A percentile compares a stretch with the other conserved stretches of the same genome.
phyloP scores from a whole-genome alignment of 92 coral and sea anemone species.

The Porites evermanni region DNA sequence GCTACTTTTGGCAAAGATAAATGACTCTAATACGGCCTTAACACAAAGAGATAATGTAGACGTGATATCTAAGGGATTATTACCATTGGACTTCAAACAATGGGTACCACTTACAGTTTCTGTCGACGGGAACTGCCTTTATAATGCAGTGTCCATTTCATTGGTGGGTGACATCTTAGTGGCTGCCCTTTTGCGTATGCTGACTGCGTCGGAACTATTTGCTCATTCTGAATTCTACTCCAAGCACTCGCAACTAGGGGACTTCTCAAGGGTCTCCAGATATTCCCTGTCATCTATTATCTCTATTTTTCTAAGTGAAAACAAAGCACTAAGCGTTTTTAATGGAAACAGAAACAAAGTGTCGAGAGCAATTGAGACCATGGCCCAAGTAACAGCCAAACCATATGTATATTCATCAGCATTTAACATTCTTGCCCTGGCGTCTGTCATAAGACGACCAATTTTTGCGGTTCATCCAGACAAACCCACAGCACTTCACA shows the following conservation, averaged over 20 bases:
- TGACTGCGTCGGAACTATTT: conserved; percentile 40
- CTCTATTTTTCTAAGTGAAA: background rate
- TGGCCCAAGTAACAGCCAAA: conserved; percentile 31
- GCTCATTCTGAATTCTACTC: conserved; percentile 30
- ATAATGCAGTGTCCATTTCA: too few relatives aligned
- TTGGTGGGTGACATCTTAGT: too few relatives aligned
- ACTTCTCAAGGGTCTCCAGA: background rate
- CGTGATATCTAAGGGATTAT: too few relatives aligned
- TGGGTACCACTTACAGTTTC: too few relatives aligned
- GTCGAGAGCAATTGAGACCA: conserved; percentile 17
- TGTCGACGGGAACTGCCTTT: too few relatives aligned
- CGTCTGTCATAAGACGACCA: conserved; percentile 56
- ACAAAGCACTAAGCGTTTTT: background rate
- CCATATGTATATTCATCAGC: conserved; percentile 30
- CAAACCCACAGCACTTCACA: background rate
- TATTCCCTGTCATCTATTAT: background rate
- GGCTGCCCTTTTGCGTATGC: conserved; percentile 18
- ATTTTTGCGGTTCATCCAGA: conserved; percentile 54
- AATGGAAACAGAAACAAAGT: conserved; percentile 13
- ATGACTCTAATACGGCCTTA: too few relatives aligned
- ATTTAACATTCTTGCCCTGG: conserved; percentile 47
- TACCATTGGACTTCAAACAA: too few relatives aligned
- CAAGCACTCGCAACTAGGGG: conserved; percentile 4
- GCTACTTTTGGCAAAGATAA: too few relatives aligned
- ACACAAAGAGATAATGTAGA: too few relatives aligned